Base-by-base conservation (phyloP, 1,140 invertebrate genomes). In the Leptinotarsa undecemlineata region DNA sequence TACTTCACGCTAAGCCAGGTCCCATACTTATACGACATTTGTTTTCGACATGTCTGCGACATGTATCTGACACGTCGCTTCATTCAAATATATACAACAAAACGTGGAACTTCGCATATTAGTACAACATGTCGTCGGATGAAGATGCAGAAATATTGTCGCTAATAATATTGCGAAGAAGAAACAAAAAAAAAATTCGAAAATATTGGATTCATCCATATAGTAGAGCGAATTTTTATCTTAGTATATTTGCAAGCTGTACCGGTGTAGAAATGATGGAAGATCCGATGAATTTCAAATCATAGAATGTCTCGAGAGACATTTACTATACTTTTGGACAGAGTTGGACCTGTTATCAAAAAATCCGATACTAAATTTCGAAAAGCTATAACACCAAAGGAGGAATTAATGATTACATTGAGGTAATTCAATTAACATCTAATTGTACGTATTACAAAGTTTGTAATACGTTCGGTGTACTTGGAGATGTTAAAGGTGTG, bases 231-330 rank as follows among this genome's bases (percentile, higher is more conserved):
- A 68, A 73, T 73, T 15, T 73, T 48, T 48, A 48, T 68, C 72
- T 13, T 42, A 73, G 72, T 73, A 73, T 51, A 57, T 57, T 51
- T 51, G n/a, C 57, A 48, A 68, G 63, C 21, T 73, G 72, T 57
- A 73, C 48, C 57, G 48, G 62, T 67, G 72, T 68, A 73, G 33
- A 73, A 73, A 73, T 68, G 15, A 23, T 73, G 26, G 1, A 68
- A 48, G 72, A 73, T 73, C 63, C 33, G 57, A 63, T 68, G 8
- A 73, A 73, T 57, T 73, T 73, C 0, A 21, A 73, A 57, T 73
- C 62, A 48, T 73, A 73, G 72, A 73, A 68, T 73, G 0, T 73
- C 63, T 15, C 47, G 42, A 57, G 61, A 42, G 20, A 68, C 63
- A 4, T 73, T 68, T 47, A 21, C 5, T 63, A 63, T 72, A 42